Percentiles rank a stretch among this genome's conserved stretches.
These are phyloP conservation scores for Leucoma salicis DNA, from an alignment of 2,888 invertebrate genomes.

Conservation along the genomic window DNA sequence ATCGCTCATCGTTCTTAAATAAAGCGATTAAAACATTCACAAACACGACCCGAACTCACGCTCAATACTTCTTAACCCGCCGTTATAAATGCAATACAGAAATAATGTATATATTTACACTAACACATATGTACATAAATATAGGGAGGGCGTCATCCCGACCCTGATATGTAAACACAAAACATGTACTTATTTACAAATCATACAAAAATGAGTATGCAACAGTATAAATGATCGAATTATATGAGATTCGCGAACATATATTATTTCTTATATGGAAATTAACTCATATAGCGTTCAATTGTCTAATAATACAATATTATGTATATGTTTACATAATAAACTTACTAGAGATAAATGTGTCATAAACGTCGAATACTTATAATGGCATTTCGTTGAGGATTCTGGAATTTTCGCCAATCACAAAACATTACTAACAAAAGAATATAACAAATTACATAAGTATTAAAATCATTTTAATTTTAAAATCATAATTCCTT, in stretches of 20 bases:
- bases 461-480: too few species aligned
- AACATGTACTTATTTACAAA: conserved; percentile 61
- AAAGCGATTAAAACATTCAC: conserved; percentile 16
- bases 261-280: conserved; percentile 23
- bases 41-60: conserved; percentile 19
- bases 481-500: too few species aligned
- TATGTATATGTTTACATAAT: too few species aligned
- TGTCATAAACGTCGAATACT: too few species aligned
- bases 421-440: too few species aligned
- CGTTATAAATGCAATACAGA: conserved; percentile 32
- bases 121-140: conserved; percentile 33
- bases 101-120: conserved; percentile 34
- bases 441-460: too few species aligned
- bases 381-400: too few species aligned
- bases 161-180: conserved; percentile 53
- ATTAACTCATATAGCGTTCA: not conserved
- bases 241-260: conserved; percentile 42
- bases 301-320: too few species aligned
- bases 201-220: conserved; percentile 57
- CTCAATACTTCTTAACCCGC: conserved; percentile 25
- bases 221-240: conserved; percentile 38
- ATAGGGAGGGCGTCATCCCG: conserved; percentile 7
- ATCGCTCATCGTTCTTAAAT: not conserved
- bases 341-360: too few species aligned
- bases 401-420: too few species aligned